Evolutionary conservation across 2,113 vertebrate genomes (phyloP).

Genomic region (Crotalus tigris): DNA sequence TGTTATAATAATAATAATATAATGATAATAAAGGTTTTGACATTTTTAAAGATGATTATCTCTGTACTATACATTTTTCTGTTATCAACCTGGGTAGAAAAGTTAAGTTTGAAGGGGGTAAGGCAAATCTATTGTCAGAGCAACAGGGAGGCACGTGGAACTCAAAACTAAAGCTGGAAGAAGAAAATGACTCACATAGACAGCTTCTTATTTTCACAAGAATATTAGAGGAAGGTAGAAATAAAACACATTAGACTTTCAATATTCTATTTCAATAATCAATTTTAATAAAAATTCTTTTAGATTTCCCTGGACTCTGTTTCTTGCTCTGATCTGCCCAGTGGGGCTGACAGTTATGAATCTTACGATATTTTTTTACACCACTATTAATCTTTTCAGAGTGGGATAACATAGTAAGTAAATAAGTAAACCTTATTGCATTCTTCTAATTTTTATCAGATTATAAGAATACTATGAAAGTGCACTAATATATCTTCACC

Average conservation of each 20-base stretch:
- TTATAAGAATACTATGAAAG: background rate
- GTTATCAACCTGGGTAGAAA: background rate
- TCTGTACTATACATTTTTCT: background rate
- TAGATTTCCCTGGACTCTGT: background rate
- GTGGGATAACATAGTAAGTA: background rate
- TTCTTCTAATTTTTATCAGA: background rate
- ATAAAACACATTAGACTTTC: background rate
- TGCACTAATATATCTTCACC: background rate
- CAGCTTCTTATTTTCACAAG: background rate
- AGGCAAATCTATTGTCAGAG: background rate
- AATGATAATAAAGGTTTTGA: background rate
- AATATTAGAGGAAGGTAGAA: background rate
- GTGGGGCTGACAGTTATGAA: background rate
- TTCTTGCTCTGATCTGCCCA: background rate
- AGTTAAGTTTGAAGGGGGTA: background rate
- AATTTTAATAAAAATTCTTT: background rate
- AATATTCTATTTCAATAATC: background rate
- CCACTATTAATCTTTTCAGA: background rate
- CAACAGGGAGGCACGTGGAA: background rate
- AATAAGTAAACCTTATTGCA: background rate
- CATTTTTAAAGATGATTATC: background rate
- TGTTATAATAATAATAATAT: background rate
- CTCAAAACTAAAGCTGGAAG: background rate
- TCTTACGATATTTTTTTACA: background rate
- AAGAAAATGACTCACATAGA: background rate